Evolutionary conservation across 2,888 invertebrate genomes (phyloP).

Genomic region (Urechis unicinctus): DNA sequence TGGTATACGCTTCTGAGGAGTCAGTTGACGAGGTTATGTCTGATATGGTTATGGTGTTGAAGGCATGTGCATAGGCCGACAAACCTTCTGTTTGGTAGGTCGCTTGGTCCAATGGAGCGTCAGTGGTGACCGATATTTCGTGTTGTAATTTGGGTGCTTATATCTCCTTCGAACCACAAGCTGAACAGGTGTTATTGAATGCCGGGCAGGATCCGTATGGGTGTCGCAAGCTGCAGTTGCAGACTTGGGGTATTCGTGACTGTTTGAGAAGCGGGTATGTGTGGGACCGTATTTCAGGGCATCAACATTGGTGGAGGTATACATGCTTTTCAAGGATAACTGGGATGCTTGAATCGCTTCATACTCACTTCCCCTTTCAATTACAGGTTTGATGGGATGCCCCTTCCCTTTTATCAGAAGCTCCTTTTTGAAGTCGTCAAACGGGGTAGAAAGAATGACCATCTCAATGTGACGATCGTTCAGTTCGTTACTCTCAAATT

Average conservation of each 20-base stretch:
- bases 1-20: neutral
- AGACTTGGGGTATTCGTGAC: neutral
- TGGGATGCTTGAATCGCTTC: constrained; percentile 1
- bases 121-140: neutral
- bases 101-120: neutral
- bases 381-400: neutral
- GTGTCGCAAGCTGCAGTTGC: neutral
- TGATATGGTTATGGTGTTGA: neutral
- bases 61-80: neutral
- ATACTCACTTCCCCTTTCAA: neutral
- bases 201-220: neutral
- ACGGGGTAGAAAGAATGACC: neutral
- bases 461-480: neutral
- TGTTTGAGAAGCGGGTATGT: no score
- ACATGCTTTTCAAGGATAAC: neutral
- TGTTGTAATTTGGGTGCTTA: neutral
- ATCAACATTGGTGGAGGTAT: neutral
- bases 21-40: neutral
- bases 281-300: neutral
- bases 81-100: neutral
- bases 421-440: neutral
- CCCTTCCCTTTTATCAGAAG: neutral
- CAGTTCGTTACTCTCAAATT: no score
- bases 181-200: neutral
- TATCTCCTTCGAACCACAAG: neutral